Conservation (phyloP, 2,797 vertebrate species). For the Aldrovandia affinis region DNA sequence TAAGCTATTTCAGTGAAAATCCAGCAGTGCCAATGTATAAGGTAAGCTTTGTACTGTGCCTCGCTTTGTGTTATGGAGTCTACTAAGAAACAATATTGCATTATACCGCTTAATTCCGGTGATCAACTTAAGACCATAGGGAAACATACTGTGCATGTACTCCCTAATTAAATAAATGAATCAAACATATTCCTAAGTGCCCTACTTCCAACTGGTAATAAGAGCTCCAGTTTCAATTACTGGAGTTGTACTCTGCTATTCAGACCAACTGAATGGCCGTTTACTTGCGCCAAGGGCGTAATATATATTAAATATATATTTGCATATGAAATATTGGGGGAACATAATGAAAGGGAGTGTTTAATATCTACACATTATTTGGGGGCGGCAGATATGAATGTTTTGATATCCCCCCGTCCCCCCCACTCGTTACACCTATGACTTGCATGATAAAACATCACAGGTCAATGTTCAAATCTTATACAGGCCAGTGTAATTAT, state of each 20-base stretch:
- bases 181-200: neutral
- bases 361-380: too few relatives aligned
- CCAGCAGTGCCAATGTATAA: neutral
- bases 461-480: neutral
- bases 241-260: neutral
- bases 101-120: neutral
- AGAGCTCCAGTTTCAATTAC: neutral
- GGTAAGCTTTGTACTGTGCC: neutral
- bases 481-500: neutral
- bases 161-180: neutral
- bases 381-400: too few relatives aligned
- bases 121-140: neutral
- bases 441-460: neutral
- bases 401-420: too few relatives aligned
- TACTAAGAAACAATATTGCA: neutral
- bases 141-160: neutral
- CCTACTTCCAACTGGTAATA: neutral
- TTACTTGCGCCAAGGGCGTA: too few relatives aligned
- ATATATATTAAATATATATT: too few relatives aligned
- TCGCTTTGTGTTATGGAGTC: neutral
- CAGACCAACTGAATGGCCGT: neutral
- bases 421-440: too few relatives aligned
- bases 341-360: too few relatives aligned
- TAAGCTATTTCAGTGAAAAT: neutral
- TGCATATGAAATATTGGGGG: too few relatives aligned